phyloP scores from a whole-genome alignment of 1,140 invertebrate species.

The Drosophila azteca region DNA sequence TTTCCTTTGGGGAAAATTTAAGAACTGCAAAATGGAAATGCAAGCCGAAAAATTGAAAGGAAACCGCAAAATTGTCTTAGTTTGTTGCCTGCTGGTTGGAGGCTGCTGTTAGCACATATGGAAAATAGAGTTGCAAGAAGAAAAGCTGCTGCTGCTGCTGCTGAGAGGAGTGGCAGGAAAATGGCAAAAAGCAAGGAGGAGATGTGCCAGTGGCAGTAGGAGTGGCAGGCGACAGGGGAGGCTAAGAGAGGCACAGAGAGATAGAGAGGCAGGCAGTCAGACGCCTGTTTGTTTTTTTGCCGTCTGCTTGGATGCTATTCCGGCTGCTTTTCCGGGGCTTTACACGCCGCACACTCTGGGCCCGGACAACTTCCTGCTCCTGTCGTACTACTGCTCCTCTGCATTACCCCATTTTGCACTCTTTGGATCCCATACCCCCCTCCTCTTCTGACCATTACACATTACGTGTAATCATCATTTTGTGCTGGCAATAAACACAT shows the following conservation, averaged over 20 bases:
- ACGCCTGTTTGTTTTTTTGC: constrained; percentile 71
- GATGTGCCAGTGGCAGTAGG: constrained; percentile 23
- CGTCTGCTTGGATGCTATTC: constrained; percentile 69
- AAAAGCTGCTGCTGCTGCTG: constrained; percentile 18
- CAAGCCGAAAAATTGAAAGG: constrained; percentile 26
- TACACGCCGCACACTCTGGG: constrained; percentile 49
- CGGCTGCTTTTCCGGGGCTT: constrained; percentile 73
- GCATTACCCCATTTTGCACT: too few relatives aligned
- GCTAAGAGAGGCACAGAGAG: not conserved
- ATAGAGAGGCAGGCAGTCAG: constrained; percentile 14
- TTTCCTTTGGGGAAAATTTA: not conserved
- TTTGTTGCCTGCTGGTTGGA: constrained; percentile 22
- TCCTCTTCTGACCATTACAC: constrained; percentile 52
- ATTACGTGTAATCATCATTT: constrained; percentile 82
- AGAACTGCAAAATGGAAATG: constrained; percentile 8
- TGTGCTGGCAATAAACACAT: constrained; percentile 81
- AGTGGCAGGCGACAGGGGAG: too few relatives aligned
- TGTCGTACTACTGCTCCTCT: not conserved
- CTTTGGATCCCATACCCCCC: not conserved
- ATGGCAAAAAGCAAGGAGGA: constrained; percentile 46
- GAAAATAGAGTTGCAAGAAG: constrained; percentile 61
- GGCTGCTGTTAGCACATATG: constrained; percentile 59
- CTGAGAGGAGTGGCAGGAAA: constrained; percentile 20
- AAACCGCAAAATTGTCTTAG: constrained; percentile 28
- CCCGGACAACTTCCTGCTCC: constrained; percentile 23